Conservation (phyloP, 2,888 invertebrate genomes). For the Boloria euphrosyne region DNA sequence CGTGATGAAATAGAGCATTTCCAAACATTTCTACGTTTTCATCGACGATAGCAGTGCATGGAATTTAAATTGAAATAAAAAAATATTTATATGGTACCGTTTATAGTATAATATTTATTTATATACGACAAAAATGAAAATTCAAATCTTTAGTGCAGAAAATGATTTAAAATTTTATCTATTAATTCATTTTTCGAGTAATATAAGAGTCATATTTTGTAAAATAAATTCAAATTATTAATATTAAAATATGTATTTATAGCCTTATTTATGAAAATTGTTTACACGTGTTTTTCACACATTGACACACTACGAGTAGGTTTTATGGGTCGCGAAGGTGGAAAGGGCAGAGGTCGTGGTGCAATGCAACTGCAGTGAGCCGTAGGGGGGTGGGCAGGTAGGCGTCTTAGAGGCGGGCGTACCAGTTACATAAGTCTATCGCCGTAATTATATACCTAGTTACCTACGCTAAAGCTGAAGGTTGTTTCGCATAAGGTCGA, state of each 20-base stretch:
- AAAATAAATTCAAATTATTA: no score
- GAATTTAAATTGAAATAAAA: no score
- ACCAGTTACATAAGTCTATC: constrained; percentile 43
- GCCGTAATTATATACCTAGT: constrained; percentile 52
- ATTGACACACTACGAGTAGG: constrained; percentile 30
- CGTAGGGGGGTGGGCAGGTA: constrained; percentile 49
- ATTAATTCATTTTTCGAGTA: no score
- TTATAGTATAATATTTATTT: no score
- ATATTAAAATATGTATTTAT: not conserved
- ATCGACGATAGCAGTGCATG: no score
- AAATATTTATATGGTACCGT: no score
- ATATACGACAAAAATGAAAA: no score
- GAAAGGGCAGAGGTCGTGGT: constrained; percentile 69
- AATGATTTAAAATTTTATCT: no score
- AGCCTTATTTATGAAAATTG: constrained; percentile 4
- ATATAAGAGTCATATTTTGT: no score
- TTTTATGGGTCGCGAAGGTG: constrained; percentile 46
- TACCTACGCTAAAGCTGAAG: constrained; percentile 65
- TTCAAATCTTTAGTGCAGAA: no score
- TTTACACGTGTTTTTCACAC: constrained; percentile 9
- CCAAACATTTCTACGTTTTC: no score
- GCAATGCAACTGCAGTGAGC: constrained; percentile 61
- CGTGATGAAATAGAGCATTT: no score
- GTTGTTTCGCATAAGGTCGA: constrained; percentile 70
- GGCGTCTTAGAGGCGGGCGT: constrained; percentile 50